Base-by-base conservation (phyloP, 1,140 invertebrate genomes). In the Saccostrea echinata region DNA sequence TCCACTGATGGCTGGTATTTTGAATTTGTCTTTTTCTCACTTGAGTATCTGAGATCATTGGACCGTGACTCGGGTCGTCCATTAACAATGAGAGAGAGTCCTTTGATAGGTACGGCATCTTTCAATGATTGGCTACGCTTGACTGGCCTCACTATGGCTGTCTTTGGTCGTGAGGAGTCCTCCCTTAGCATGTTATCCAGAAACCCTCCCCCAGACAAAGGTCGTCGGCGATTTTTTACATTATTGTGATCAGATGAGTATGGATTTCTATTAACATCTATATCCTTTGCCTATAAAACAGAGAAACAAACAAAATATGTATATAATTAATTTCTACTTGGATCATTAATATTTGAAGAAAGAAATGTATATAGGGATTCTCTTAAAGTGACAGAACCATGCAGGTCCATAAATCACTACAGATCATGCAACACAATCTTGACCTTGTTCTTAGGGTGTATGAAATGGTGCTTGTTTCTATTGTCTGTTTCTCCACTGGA, bases 1-100 rank as follows among this genome's bases (percentile, higher is more conserved):
- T 92, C 91, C 51, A 91, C 85, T 8, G 88, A 88, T 0, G 91
- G 91, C 82, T 89, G 89, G 82, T 86, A 90, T 83, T 90, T 91
- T 4, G 91, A 89, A 88, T 86, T 81, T 13, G 84, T 80, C 84
- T 91, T 84, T 91, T 90, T 71, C n/a, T 53, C 61, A 76, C 61
- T 57, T 24, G 84, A 85, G 1, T 43, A 43, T 83, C 51, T 76
- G 24, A 30, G 27, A 30, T 76, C 68, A 76, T 33, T 76, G 27
- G 68, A 76, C 68, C 30, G 18, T 83, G 35, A 24, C n/a, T 52
- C 30, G 3, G 33, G 11, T 3, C 30, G 35, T 51, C 35, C 81
- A 24, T 83, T 83, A 24, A 52, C n/a, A 27, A 30, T 51, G 4
- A 86, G 1, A 52, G 61, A 24, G 9, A 76, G 84, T 64, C 84